Evolutionary conservation across 2,888 invertebrate species (phyloP).

Genomic region (Eupithecia subumbrata): DNA sequence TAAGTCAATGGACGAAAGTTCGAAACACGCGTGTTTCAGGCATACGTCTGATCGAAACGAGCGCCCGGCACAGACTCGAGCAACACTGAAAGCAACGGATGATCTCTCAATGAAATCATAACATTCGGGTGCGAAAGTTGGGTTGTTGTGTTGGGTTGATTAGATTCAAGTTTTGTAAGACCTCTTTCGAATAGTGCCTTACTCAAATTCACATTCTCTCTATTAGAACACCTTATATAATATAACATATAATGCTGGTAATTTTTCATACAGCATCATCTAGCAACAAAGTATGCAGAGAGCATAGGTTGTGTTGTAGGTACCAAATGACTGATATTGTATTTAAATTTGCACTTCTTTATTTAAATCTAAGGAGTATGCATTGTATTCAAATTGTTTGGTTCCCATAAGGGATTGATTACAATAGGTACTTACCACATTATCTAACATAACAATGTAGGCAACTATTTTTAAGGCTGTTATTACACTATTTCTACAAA

Average conservation of each 20-base stretch:
- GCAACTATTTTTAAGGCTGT: neutral
- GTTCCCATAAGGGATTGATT: neutral
- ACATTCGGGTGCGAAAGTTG: neutral
- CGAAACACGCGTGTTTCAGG: conserved; percentile 23
- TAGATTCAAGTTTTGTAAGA: neutral
- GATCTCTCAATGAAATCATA: conserved; percentile 20
- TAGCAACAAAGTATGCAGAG: neutral
- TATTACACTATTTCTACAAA: neutral
- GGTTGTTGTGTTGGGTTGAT: neutral
- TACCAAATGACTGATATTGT: neutral
- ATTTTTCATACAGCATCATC: neutral
- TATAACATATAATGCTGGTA: neutral
- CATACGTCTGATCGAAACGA: conserved; percentile 30
- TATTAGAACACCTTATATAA: neutral
- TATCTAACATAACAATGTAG: neutral
- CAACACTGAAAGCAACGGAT: conserved; percentile 29
- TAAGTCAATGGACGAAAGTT: conserved; percentile 21
- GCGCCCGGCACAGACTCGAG: conserved; percentile 29
- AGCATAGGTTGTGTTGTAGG: neutral
- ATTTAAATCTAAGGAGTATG: neutral
- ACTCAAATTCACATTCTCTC: neutral
- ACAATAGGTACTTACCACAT: neutral
- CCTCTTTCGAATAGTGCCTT: neutral
- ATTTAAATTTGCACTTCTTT: neutral
- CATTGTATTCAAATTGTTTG: conserved; percentile 2